Percentiles rank a stretch among this genome's conserved stretches.
Conservation (phyloP, 2,113 vertebrate species). For the Halcyon senegalensis region DNA sequence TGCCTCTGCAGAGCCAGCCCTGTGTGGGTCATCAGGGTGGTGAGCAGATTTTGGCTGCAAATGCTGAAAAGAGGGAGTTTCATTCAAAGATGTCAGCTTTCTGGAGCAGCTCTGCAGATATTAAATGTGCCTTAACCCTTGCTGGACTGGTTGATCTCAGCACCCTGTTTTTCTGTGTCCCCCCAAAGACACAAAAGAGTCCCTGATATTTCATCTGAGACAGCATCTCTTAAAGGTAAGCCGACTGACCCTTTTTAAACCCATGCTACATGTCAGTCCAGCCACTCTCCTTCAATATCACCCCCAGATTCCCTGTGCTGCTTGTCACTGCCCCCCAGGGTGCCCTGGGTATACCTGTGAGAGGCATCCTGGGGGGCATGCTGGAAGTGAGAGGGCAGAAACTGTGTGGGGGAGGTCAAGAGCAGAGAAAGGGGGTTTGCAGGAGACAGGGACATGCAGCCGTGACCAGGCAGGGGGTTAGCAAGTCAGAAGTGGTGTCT, state of each 20-base stretch:
- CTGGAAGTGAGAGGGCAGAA: neutral
- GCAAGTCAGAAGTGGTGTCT: neutral
- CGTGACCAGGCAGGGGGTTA: neutral
- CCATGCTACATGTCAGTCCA: neutral
- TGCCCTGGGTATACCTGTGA: fast-evolving
- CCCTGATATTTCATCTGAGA: neutral
- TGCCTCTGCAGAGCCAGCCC: neutral
- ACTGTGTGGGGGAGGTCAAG: neutral
- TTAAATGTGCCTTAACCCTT: neutral
- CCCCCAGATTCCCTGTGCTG: fast-evolving
- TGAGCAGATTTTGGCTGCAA: neutral
- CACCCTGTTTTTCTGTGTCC: fast-evolving
- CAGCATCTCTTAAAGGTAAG: neutral
- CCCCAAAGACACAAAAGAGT: fast-evolving
- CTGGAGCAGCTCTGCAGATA: neutral
- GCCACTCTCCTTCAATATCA: neutral
- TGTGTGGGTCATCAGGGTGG: fast-evolving
- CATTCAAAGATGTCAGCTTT: neutral
- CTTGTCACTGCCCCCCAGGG: fast-evolving
- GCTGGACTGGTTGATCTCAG: neutral
- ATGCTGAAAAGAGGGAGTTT: neutral
- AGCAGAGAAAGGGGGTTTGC: neutral
- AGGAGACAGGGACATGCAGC: neutral
- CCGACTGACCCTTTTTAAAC: neutral
- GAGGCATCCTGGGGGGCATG: fast-evolving